phyloP scores from a whole-genome alignment of 2,888 invertebrate genomes.

The Macaria notata region DNA sequence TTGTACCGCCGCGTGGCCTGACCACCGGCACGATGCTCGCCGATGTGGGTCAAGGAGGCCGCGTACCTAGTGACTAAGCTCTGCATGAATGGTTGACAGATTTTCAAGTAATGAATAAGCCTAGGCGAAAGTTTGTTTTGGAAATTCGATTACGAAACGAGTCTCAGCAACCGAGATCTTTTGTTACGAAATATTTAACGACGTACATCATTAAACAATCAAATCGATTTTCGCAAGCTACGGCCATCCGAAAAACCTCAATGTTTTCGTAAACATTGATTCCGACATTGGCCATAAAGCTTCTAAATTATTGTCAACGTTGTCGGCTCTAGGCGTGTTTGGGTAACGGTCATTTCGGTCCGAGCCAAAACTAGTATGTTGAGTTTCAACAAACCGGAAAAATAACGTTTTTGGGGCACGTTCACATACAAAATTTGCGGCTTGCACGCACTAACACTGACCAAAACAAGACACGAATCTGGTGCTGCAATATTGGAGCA shows the following conservation, averaged over 20 bases:
- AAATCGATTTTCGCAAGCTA: slow-evolving; percentile 21
- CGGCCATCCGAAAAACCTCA: slow-evolving; percentile 14
- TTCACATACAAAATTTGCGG: slow-evolving; percentile 43
- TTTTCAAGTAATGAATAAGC: slow-evolving; percentile 45
- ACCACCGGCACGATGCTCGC: slow-evolving; percentile 61
- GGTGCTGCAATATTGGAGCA: slow-evolving; percentile 7
- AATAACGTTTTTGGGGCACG: slow-evolving; percentile 75
- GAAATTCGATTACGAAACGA: slow-evolving; percentile 26
- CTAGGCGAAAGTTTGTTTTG: slow-evolving; percentile 31
- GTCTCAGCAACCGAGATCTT: slow-evolving; percentile 11
- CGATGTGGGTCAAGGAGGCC: slow-evolving; percentile 74
- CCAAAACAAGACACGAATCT: slow-evolving; percentile 63
- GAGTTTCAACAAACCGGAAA: slow-evolving; percentile 64
- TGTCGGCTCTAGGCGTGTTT: slow-evolving; percentile 42
- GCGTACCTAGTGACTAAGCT: slow-evolving; percentile 59
- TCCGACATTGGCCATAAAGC: slow-evolving; percentile 17
- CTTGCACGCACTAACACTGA: slow-evolving; percentile 49
- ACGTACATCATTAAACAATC: slow-evolving; percentile 21
- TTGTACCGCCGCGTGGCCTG: slow-evolving; percentile 34
- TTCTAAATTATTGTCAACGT: slow-evolving; percentile 19
- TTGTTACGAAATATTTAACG: slow-evolving; percentile 25
- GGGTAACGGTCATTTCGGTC: slow-evolving; percentile 58
- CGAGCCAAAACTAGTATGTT: slow-evolving; percentile 59
- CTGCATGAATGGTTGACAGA: slow-evolving; percentile 52
- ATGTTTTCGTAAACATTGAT: slow-evolving; percentile 18